phyloP scores from a whole-genome alignment of 2,888 invertebrate genomes.

The Steinernema carpocapsae region DNA sequence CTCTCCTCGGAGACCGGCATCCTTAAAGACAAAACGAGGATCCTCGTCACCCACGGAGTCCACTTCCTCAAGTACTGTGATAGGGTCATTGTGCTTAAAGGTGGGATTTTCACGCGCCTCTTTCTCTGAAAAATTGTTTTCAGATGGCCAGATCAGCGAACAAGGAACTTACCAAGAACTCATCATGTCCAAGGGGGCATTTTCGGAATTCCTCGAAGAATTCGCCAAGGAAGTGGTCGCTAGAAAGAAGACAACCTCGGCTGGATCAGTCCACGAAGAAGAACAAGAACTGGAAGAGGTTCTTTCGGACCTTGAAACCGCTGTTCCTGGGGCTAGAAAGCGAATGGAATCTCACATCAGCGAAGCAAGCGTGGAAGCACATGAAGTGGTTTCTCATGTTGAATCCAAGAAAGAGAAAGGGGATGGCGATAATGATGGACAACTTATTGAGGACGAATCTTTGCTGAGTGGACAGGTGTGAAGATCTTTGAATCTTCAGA shows the following conservation, averaged over 20 bases:
- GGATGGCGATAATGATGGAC: too few relatives aligned
- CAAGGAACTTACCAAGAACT: constrained; percentile 87
- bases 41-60: constrained; percentile 93
- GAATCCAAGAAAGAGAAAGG: too few relatives aligned
- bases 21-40: constrained; percentile 75
- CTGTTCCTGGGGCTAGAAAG: too few relatives aligned
- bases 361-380: too few relatives aligned
- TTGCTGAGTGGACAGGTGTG: constrained; percentile 81
- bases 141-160: constrained; percentile 84
- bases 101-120: too few relatives aligned
- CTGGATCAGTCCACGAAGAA: constrained; percentile 34
- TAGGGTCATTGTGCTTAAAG: constrained; percentile 85
- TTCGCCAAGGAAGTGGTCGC: constrained; percentile 71
- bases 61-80: constrained; percentile 90
- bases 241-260: constrained; percentile 59
- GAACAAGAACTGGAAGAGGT: constrained; percentile 64
- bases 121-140: neutral
- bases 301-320: constrained; percentile 78
- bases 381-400: too few relatives aligned
- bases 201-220: constrained; percentile 73
- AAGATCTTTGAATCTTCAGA: neutral
- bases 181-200: constrained; percentile 78
- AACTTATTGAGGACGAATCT: too few relatives aligned
- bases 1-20: constrained; percentile 73
- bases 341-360: too few relatives aligned